Base-by-base conservation (phyloP, 1,140 invertebrate genomes). In the Drosophila pectinifera region DNA sequence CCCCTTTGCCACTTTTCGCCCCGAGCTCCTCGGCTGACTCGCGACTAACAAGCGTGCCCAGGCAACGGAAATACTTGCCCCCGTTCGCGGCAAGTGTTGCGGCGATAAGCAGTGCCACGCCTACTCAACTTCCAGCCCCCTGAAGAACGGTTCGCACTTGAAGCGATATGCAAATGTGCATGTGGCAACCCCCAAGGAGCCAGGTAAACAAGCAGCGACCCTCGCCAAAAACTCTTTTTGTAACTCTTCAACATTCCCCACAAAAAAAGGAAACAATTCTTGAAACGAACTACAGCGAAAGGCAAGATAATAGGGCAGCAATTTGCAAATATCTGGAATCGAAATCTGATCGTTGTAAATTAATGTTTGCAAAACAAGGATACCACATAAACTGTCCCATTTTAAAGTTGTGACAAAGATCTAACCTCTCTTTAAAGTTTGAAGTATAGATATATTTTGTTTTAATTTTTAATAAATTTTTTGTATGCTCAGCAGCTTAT, bases 91-190 rank as follows among this genome's bases (percentile, higher is more conserved):
- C 83, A 86, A 86, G 83, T 86, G 82, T 88, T 76, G 82, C 58
- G 55, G 69, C 83, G 82, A 86, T 86, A 86, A 86, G 82, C 83
- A 86, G 51, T 48, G 46, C 51, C 80, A 61, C 63, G 65, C 68
- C 79, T 61, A 58, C 41, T 45, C 64, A 49, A 64, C 62, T 57
- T 24, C 38, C 20, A 20, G 16, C 24, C 48, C 43, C 46, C 36
- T 16, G 46, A 31, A 39, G 22, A 48, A 62, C 46, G 26, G 18
- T 34, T 64, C 42, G 58, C 72, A 72, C 68, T 76, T 58, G 53
- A 85, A 85, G 78, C 84, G 83, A 88, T 89, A 89, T 89, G 84
- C 85, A 89, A 89, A 89, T 89, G 80, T 80, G 84, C 86, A 78
- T 83, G 77, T 74, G 68, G 59, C 76, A 65, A 73, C 54, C 68